These are phyloP conservation scores for Morinoia aosen DNA, from an alignment of 2,888 invertebrate species.

Conservation along the genomic window DNA sequence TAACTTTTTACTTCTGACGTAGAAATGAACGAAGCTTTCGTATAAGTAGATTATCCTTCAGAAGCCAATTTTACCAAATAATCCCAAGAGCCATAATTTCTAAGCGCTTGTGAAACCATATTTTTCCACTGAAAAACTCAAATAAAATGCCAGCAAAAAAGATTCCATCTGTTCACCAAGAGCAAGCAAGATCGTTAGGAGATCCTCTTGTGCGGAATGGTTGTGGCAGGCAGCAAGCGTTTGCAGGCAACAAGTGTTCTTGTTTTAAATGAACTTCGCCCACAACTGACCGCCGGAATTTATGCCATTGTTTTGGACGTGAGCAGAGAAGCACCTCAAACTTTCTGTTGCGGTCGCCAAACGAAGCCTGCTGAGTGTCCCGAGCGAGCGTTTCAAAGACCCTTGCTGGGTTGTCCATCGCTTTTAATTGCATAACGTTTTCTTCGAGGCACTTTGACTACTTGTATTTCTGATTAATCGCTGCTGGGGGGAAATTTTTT, in stretches of 20 bases:
- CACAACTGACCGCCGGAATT: slow-evolving; percentile 13
- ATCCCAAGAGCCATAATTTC: background rate
- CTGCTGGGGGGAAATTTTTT: background rate
- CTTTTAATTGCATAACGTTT: background rate
- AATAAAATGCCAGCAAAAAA: background rate
- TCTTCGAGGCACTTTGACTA: background rate
- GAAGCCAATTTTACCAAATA: background rate
- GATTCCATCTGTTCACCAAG: background rate
- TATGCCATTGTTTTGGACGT: slow-evolving; percentile 14
- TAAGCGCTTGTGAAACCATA: background rate
- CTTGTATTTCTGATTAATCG: background rate
- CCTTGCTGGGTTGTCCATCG: background rate
- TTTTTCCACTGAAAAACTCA: background rate
- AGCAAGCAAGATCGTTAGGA: background rate
- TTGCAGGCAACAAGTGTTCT: slow-evolving; percentile 22
- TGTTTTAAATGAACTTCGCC: background rate
- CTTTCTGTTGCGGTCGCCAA: background rate
- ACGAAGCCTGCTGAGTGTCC: background rate
- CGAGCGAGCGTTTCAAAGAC: background rate
- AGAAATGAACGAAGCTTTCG: background rate
- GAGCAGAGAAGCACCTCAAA: background rate
- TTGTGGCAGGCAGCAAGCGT: background rate
- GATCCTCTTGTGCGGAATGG: background rate
- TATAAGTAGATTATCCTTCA: background rate
- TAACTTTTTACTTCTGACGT: too few species aligned